These are phyloP conservation scores for Unio delphinus DNA, from an alignment of 2,888 invertebrate genomes.

Conservation along the genomic window DNA sequence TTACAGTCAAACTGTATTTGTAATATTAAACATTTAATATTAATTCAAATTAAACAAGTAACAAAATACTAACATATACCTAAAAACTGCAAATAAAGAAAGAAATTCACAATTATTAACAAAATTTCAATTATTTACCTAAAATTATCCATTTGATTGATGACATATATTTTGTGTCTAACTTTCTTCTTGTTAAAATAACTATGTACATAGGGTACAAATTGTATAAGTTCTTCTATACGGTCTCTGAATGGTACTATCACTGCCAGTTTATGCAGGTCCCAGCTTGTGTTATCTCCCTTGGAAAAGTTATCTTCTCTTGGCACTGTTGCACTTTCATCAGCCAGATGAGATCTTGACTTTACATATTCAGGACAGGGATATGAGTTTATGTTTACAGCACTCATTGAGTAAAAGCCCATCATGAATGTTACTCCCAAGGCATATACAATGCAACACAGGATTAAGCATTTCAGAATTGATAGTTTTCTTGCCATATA, in stretches of 20 bases:
- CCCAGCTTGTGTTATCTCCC: constrained; percentile 24
- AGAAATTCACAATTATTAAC: neutral
- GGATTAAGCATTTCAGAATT: too few relatives aligned
- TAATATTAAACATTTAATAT: too few relatives aligned
- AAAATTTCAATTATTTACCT: constrained; percentile 48
- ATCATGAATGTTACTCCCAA: too few relatives aligned
- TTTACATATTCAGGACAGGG: too few relatives aligned
- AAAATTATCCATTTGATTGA: constrained; percentile 84
- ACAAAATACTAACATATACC: too few relatives aligned
- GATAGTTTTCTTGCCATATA: too few relatives aligned
- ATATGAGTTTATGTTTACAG: too few relatives aligned
- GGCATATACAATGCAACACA: too few relatives aligned
- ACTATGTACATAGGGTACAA: constrained; percentile 89
- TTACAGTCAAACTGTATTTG: too few relatives aligned
- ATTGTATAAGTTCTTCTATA: constrained; percentile 93
- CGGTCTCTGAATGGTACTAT: constrained; percentile 96
- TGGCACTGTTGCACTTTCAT: neutral
- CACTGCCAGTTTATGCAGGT: constrained; percentile 79
- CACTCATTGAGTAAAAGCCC: too few relatives aligned
- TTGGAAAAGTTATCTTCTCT: neutral
- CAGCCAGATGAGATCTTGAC: too few relatives aligned
- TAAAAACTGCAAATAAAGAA: neutral
- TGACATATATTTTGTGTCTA: constrained; percentile 86
- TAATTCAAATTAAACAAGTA: too few relatives aligned
- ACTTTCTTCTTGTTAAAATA: constrained; percentile 87